phyloP scores from a whole-genome alignment of 2,797 vertebrate species.

The Labeo calbasu region DNA sequence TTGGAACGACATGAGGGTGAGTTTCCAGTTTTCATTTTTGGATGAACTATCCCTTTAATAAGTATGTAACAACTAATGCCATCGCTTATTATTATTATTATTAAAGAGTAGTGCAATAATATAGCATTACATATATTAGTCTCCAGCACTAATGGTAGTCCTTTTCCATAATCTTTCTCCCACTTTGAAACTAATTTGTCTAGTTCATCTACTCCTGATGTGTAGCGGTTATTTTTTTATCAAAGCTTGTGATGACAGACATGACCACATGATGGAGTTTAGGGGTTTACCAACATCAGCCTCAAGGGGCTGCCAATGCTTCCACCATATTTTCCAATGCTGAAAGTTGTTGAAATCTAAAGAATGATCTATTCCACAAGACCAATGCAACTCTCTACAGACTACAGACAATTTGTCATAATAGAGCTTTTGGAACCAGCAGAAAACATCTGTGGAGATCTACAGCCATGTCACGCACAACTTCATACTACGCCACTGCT shows the following conservation, averaged over 20 bases:
- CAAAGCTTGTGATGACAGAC: constrained; percentile 40
- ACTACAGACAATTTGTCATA: not conserved
- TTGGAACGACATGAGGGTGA: too few relatives aligned
- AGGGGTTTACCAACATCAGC: constrained; percentile 58
- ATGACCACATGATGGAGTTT: constrained; percentile 55
- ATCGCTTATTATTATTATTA: not conserved
- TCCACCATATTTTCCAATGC: not conserved
- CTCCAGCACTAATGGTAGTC: not conserved
- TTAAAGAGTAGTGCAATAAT: not conserved
- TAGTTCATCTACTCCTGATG: constrained; percentile 13
- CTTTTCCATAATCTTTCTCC: not conserved
- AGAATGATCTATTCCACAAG: constrained; percentile 3
- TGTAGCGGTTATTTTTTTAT: constrained; percentile 20
- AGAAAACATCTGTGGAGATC: not conserved
- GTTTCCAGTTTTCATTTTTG: too few relatives aligned
- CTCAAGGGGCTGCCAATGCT: constrained; percentile 27
- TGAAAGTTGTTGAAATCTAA: constrained; percentile 1
- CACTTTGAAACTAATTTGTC: constrained; percentile 24
- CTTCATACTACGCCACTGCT: not conserved
- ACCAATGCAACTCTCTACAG: not conserved
- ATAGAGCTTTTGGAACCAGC: not conserved
- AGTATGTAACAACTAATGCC: not conserved
- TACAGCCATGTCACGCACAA: constrained; percentile 1
- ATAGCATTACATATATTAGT: not conserved
- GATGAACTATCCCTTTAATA: too few relatives aligned